Conservation (phyloP, 2,888 invertebrate species). For the Bembecia ichneumoniformis region DNA sequence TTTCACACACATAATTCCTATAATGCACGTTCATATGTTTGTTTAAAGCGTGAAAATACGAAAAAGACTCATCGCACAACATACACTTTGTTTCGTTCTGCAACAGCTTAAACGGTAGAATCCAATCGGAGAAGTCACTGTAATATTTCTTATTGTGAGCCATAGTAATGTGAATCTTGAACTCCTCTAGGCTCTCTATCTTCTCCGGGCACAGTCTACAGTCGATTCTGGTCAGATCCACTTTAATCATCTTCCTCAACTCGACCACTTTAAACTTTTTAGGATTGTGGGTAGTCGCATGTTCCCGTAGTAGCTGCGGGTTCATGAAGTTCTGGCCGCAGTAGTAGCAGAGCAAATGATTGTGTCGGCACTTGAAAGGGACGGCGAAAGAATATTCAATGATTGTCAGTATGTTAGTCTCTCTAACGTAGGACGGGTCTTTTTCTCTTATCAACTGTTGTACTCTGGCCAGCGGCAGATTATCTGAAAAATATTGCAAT, state of each 20-base stretch:
- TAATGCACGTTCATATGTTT: constrained; percentile 62
- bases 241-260: constrained; percentile 54
- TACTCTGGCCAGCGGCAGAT: constrained; percentile 42
- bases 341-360: constrained; percentile 53
- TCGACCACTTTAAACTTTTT: constrained; percentile 52
- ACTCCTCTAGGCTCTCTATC: constrained; percentile 39
- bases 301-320: constrained; percentile 29
- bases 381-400: constrained; percentile 51
- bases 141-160: constrained; percentile 48
- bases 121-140: constrained; percentile 38
- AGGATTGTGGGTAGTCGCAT: constrained; percentile 35
- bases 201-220: constrained; percentile 40
- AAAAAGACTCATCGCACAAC: constrained; percentile 34
- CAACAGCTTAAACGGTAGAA: constrained; percentile 43
- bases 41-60: constrained; percentile 56
- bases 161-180: constrained; percentile 37
- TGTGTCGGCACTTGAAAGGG: constrained; percentile 58
- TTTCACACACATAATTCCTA: constrained; percentile 57
- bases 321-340: constrained; percentile 42
- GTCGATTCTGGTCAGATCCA: constrained; percentile 51
- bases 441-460: constrained; percentile 50
- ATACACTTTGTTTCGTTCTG: constrained; percentile 44
- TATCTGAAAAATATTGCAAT: constrained; percentile 24
- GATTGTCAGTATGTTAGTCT: constrained; percentile 49
- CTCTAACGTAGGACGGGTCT: constrained; percentile 50